Conservation (phyloP, 2,888 invertebrate genomes). For the Ephialtes manifestator region DNA sequence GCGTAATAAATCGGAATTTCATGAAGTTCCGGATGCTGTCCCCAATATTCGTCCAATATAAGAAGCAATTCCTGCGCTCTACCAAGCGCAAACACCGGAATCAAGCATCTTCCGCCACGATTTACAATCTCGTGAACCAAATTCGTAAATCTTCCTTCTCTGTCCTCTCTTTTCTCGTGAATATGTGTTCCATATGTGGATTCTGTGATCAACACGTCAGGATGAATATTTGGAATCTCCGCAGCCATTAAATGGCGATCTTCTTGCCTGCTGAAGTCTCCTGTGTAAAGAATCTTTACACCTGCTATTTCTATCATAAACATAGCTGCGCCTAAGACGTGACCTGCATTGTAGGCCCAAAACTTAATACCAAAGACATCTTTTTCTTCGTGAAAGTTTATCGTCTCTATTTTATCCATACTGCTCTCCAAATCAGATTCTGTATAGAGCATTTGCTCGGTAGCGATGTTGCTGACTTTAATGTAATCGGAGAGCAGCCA, state of each 20-base stretch:
- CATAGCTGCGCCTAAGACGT: conserved; percentile 99
- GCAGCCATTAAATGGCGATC: conserved; percentile 99
- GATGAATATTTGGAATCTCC: conserved; percentile 98
- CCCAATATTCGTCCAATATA: conserved; percentile 99
- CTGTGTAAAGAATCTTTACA: conserved; percentile 97
- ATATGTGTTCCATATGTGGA: conserved; percentile 99
- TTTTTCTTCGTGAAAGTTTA: conserved; percentile 99
- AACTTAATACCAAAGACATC: conserved; percentile 98
- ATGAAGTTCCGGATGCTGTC: conserved; percentile 97
- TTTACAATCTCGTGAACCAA: conserved; percentile 98
- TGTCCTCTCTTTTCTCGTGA: conserved; percentile 98
- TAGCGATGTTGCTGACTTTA: conserved; percentile 99
- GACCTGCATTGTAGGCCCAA: conserved; percentile 99
- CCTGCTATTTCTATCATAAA: conserved; percentile 99
- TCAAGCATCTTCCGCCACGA: conserved; percentile 98
- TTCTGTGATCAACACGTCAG: conserved; percentile 99
- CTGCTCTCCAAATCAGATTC: conserved; percentile 98
- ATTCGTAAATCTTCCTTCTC: conserved; percentile 97
- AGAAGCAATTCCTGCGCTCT: conserved; percentile 98
- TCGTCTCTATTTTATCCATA: conserved; percentile 99
- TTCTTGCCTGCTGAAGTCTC: conserved; percentile 99
- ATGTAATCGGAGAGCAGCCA: conserved; percentile 99
- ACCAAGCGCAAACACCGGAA: conserved; percentile 99
- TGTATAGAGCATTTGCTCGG: conserved; percentile 98
- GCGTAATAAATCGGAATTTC: conserved; percentile 99